Conservation (phyloP, 2,113 vertebrate species). For the Hoplias malabaricus region DNA sequence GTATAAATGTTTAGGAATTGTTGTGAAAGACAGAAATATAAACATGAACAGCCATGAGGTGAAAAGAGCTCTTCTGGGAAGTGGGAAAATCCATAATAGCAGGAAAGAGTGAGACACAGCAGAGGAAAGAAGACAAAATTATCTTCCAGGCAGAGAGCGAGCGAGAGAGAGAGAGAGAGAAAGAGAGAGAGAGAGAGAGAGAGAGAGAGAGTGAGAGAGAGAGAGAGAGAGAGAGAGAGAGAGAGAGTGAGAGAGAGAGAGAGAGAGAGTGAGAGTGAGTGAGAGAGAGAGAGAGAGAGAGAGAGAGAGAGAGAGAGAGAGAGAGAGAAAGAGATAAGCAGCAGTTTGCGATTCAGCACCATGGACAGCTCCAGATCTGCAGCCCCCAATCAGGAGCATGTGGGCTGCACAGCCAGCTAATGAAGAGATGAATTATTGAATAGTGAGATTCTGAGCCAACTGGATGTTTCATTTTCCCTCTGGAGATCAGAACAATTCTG, state of each 20-base stretch:
- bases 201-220: neutral
- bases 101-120: neutral
- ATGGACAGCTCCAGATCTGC: conserved; percentile 54
- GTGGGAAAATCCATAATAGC: neutral
- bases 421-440: conserved; percentile 59
- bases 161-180: neutral
- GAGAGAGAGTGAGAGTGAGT: neutral
- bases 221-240: neutral
- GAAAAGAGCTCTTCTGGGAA: neutral
- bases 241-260: neutral
- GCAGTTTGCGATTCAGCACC: conserved; percentile 59
- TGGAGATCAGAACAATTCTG: neutral
- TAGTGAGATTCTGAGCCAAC: neutral
- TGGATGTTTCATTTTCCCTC: neutral
- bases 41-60: too few relatives aligned
- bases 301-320: neutral
- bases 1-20: too few relatives aligned
- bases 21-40: too few relatives aligned
- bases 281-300: neutral
- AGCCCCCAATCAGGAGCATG: neutral
- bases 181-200: neutral
- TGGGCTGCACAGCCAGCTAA: conserved; percentile 34
- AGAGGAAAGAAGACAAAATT: neutral
- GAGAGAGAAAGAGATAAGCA: neutral
- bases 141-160: too few relatives aligned